Evolutionary conservation across 2,888 invertebrate genomes (phyloP), one percentile per base, ranked within the genome.

Genomic region (Cactoblastis cactorum): DNA sequence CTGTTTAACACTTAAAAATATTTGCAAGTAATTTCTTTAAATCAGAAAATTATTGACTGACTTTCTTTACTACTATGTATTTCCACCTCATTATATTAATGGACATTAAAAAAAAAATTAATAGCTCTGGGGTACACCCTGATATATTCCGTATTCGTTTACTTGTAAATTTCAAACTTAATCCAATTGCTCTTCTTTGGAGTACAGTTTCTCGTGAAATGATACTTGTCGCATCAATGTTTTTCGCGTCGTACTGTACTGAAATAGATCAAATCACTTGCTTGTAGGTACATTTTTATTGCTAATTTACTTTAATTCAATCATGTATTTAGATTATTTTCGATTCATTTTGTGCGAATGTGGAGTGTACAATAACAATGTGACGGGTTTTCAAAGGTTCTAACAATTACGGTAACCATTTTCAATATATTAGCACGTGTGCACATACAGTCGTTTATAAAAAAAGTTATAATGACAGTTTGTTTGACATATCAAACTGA

Each of bases 241-340:
- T 28, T 28, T 17, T 37, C 37, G 8, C 37, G 8, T n/a, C n/a
- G 37, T 5, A 48, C 28, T 48, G 37, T 48, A 37, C 15, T 1
- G n/a, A 14, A n/a, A 9, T 37, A 22, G 28, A 28, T n/a, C 3
- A 19, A 15, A 35, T 38, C 47, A 48, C 37, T 67, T 59, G 67
- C 70, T 72, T 72, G 63, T 74, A 71, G 69, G 59, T 71, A 65
- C 54, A 61, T 62, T 67, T 66, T 65, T 71, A 37, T 76, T 71
- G 72, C 73, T 72, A 67, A 70, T 66, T 71, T 71, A 59, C 57
- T 66, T 61, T 62, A 61, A 59, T 52, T 60, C 57, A 73, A 78
- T 77, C 76, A 72, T 77, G 73, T 75, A 73, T 66, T 65, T 24
- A 37, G 50, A 51, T 54, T 41, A 53, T 57, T 53, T 62, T 38